Conservation (phyloP, 2,888 invertebrate genomes). For the Exocentrus adspersus region DNA sequence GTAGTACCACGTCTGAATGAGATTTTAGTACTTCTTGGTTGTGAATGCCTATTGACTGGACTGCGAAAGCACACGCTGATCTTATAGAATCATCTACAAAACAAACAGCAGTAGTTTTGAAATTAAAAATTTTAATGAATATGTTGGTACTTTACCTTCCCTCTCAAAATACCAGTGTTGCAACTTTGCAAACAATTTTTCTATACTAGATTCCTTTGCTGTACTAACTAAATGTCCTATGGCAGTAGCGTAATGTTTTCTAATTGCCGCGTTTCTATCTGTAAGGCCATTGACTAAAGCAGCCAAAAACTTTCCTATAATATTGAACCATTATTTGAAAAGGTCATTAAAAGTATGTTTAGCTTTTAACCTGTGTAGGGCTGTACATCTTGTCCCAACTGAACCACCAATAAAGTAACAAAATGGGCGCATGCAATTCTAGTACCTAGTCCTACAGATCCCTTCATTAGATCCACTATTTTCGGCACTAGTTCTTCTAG, state of each 20-base stretch:
- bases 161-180: constrained; percentile 74
- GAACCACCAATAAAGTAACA: constrained; percentile 72
- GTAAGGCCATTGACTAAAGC: constrained; percentile 79
- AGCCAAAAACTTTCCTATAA: constrained; percentile 67
- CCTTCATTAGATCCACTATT: constrained; percentile 82
- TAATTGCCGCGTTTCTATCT: constrained; percentile 84
- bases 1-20: constrained; percentile 79
- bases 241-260: constrained; percentile 85
- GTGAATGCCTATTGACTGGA: constrained; percentile 84
- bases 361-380: constrained; percentile 66
- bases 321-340: background rate
- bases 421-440: constrained; percentile 86
- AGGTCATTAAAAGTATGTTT: background rate
- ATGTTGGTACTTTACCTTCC: constrained; percentile 68
- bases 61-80: constrained; percentile 77
- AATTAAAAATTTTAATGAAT: background rate
- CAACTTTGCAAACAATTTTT: constrained; percentile 72
- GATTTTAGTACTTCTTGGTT: constrained; percentile 85
- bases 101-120: constrained; percentile 23
- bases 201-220: constrained; percentile 80
- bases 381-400: constrained; percentile 67
- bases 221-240: constrained; percentile 85
- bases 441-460: constrained; percentile 83
- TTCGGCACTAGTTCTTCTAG: constrained; percentile 84
- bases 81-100: constrained; percentile 77